A percentile compares a stretch with the other conserved stretches of the same genome.
phyloP scores from a whole-genome alignment of 2,888 invertebrate species.

The Apomyelois bistriatella region DNA sequence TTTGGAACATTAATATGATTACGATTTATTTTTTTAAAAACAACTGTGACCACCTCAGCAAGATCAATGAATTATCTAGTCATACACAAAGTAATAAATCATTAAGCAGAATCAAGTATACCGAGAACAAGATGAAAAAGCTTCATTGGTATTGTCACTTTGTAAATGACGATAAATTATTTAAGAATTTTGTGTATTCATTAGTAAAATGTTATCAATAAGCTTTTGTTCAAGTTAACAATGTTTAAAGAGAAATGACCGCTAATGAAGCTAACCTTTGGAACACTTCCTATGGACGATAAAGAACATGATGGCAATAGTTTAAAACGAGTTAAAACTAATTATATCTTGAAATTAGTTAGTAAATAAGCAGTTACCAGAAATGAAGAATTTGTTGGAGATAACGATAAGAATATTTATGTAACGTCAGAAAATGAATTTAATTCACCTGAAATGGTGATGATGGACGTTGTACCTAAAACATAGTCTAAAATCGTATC shows the following conservation, averaged over 20 bases:
- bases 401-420: neutral
- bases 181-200: conserved; percentile 1
- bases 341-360: conserved; percentile 4
- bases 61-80: neutral
- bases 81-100: neutral
- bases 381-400: neutral
- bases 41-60: neutral
- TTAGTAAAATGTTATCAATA: neutral
- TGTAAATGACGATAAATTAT: neutral
- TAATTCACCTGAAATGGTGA: too few relatives aligned
- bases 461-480: too few relatives aligned
- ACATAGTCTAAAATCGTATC: too few relatives aligned
- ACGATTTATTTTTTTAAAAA: neutral
- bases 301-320: conserved; percentile 15
- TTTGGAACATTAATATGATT: neutral
- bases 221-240: conserved; percentile 4
- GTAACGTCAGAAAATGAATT: too few relatives aligned
- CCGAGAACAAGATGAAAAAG: neutral
- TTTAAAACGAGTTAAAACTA: conserved; percentile 5
- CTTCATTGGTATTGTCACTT: conserved; percentile 8
- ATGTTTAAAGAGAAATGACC: conserved; percentile 8
- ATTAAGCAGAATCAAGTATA: neutral
- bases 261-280: conserved; percentile 31
- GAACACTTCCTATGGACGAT: conserved; percentile 24
- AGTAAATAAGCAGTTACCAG: conserved; percentile 3